Percentiles rank a stretch among this genome's conserved stretches.
These are phyloP conservation scores for Byasa hedistus DNA, from an alignment of 2,888 invertebrate species.

Conservation along the genomic window DNA sequence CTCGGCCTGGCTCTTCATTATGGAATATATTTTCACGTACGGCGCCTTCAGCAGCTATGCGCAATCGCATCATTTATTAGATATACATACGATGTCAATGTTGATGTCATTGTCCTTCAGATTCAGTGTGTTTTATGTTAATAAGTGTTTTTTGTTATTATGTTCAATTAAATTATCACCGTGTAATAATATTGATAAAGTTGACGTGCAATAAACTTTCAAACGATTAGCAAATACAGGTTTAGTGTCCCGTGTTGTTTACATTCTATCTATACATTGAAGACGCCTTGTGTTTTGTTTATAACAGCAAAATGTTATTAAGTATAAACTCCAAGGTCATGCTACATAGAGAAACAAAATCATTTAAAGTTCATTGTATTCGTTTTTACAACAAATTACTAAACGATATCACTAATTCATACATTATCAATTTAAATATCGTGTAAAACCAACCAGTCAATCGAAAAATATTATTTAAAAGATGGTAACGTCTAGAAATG, in stretches of 20 bases:
- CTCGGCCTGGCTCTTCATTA: constrained; percentile 94
- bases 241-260: neutral
- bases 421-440: no score
- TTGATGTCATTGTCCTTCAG: neutral
- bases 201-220: neutral
- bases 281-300: neutral
- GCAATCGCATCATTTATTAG: constrained; percentile 44
- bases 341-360: no score
- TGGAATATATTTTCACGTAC: constrained; percentile 97
- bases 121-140: neutral
- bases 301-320: neutral
- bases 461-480: no score
- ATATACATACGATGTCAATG: neutral
- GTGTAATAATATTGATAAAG: neutral
- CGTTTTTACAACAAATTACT: no score
- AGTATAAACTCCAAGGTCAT: neutral
- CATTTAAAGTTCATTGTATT: no score
- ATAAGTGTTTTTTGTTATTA: neutral
- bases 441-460: no score
- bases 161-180: neutral
- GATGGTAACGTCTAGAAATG: no score
- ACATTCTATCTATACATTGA: neutral
- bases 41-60: constrained; percentile 96
- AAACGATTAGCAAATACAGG: neutral
- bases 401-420: no score